phyloP scores from a whole-genome alignment of 2,113 vertebrate genomes.

The Stercorarius parasiticus region DNA sequence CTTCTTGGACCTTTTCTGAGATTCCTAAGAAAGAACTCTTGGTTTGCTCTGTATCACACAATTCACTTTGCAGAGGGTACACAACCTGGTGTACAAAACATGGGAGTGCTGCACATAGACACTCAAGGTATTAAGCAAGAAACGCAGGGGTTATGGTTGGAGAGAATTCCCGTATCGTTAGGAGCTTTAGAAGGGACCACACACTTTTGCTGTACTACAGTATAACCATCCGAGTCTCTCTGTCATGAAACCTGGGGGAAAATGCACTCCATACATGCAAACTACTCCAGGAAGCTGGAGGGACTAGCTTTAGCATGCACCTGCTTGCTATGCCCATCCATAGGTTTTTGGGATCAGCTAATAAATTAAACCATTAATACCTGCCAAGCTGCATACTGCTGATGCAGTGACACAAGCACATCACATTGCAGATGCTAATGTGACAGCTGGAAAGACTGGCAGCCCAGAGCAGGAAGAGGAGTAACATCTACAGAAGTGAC shows the following conservation, averaged over 20 bases:
- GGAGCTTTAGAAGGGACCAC: not conserved
- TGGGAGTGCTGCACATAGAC: not conserved
- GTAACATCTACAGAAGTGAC: not conserved
- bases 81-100: not conserved
- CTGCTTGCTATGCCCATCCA: not conserved
- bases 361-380: not conserved
- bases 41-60: not conserved
- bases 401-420: not conserved
- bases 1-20: not conserved
- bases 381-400: not conserved
- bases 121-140: not conserved
- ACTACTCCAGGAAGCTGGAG: not conserved
- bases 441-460: not conserved
- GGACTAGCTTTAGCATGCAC: not conserved
- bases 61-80: not conserved
- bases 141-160: not conserved
- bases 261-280: not conserved
- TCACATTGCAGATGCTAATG: not conserved
- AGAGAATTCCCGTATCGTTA: not conserved
- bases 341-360: not conserved
- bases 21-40: not conserved
- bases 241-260: not conserved
- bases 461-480: not conserved
- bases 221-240: not conserved
- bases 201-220: not conserved